A percentile compares a stretch with the other conserved stretches of the same genome.
Conservation (phyloP, 1,140 invertebrate species). For the Diachasma alloeum region DNA sequence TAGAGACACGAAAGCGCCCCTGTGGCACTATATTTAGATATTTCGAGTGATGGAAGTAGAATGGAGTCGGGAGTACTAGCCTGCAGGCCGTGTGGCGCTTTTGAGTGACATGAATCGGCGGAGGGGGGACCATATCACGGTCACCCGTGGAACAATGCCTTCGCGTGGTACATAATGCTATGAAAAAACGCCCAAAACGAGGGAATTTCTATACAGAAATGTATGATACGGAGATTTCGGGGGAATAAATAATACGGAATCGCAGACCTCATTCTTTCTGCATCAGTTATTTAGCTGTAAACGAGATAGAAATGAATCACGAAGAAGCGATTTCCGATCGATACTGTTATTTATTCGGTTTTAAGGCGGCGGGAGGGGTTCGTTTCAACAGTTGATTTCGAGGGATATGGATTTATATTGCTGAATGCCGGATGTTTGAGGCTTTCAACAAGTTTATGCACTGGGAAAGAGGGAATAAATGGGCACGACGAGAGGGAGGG, state of each 20-base stretch:
- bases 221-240: not conserved
- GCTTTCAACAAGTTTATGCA: too few relatives aligned
- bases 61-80: conserved; percentile 13
- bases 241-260: not conserved
- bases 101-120: conserved; percentile 9
- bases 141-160: conserved; percentile 7
- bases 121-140: conserved; percentile 5
- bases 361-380: not conserved
- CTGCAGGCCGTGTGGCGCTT: not conserved
- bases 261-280: not conserved
- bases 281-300: not conserved
- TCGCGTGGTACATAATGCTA: conserved; percentile 1
- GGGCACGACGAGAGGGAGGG: too few relatives aligned
- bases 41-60: conserved; percentile 13
- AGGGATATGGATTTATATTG: too few relatives aligned
- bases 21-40: not conserved
- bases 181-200: not conserved
- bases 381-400: too few relatives aligned
- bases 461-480: too few relatives aligned
- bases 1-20: conserved; percentile 12
- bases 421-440: too few relatives aligned
- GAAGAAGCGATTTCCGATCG: not conserved
- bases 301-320: not conserved
- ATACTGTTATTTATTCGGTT: not conserved
- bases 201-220: not conserved